Percentiles rank a stretch among this genome's conserved stretches.
Conservation (phyloP, 2,888 invertebrate genomes). For the Parnassius apollo region DNA sequence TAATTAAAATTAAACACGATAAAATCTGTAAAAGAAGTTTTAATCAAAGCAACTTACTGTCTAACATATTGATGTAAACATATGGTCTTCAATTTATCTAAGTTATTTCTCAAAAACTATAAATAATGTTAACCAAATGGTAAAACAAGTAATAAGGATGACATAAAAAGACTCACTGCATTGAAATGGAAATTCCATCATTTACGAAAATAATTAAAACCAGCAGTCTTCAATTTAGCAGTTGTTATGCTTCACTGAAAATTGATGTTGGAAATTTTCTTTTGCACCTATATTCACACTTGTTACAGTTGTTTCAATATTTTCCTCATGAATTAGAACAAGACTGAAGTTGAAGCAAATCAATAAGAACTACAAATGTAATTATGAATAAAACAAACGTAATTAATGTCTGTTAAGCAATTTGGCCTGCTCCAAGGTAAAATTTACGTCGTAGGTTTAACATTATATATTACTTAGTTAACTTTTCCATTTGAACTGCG, state of each 20-base stretch:
- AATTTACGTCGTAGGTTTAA: conserved; percentile 34
- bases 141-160: conserved; percentile 12
- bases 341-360: conserved; percentile 58
- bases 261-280: conserved; percentile 40
- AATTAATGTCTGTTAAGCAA: conserved; percentile 39
- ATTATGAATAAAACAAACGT: conserved; percentile 37
- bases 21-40: not conserved
- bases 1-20: too few species aligned
- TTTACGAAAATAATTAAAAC: conserved; percentile 29
- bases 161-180: conserved; percentile 52
- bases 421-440: conserved; percentile 45
- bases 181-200: conserved; percentile 60
- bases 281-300: conserved; percentile 63
- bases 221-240: conserved; percentile 28
- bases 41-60: not conserved
- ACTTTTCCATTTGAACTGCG: conserved; percentile 35
- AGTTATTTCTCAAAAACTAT: conserved; percentile 4
- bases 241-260: conserved; percentile 66
- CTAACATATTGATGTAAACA: conserved; percentile 18
- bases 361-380: conserved; percentile 40
- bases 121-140: conserved; percentile 1
- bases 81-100: conserved; percentile 18
- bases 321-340: conserved; percentile 43
- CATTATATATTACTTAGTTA: conserved; percentile 24
- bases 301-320: conserved; percentile 37